These are phyloP conservation scores for Halcyon chelicuti DNA, from an alignment of 2,797 vertebrate genomes.

Conservation along the genomic window DNA sequence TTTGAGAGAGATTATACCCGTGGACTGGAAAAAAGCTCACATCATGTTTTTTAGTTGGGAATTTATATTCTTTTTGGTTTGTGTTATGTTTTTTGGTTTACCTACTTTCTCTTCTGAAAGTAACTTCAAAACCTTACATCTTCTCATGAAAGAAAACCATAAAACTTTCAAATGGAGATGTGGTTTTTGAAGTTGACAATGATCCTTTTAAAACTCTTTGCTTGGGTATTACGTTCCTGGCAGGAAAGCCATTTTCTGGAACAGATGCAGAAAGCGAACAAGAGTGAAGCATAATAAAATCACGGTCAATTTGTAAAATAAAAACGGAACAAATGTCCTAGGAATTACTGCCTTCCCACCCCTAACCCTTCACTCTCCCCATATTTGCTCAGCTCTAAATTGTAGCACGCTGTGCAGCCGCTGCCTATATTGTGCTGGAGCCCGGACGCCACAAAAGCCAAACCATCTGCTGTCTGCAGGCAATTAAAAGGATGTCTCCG, in stretches of 20 bases:
- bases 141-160: neutral
- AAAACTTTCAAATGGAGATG: neutral
- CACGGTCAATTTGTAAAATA: neutral
- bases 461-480: constrained; percentile 22
- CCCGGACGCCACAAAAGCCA: neutral
- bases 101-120: neutral
- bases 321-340: neutral
- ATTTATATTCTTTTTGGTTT: neutral
- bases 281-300: neutral
- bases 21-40: neutral
- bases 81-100: accelerated
- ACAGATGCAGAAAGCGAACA: neutral
- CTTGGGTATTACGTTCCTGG: neutral
- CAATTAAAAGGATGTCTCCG: neutral
- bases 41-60: neutral
- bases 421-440: neutral
- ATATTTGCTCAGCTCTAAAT: neutral
- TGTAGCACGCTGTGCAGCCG: neutral
- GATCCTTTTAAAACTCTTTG: neutral
- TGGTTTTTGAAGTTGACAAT: neutral
- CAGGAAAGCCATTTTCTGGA: neutral
- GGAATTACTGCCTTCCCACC: constrained; percentile 2
- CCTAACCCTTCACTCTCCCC: neutral
- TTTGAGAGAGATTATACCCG: neutral
- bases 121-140: neutral